Conservation (phyloP, 2,113 vertebrate genomes). For the Oenanthe melanoleuca region DNA sequence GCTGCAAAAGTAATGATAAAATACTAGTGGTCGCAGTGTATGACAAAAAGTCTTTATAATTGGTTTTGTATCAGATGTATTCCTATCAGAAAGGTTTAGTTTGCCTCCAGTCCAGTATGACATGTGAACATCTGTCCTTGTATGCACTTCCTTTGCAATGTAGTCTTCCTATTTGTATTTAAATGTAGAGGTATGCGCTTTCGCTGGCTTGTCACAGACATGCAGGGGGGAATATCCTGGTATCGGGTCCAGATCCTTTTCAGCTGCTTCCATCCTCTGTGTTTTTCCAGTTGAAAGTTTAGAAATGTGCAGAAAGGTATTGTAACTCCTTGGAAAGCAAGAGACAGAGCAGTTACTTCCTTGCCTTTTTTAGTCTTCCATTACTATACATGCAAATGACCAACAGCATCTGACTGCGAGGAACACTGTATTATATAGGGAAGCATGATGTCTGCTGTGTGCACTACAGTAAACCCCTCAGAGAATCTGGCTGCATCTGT, state of each 20-base stretch:
- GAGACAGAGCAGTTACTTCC: not conserved
- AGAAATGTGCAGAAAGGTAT: not conserved
- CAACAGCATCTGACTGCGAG: not conserved
- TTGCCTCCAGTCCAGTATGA: not conserved
- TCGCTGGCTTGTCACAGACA: not conserved
- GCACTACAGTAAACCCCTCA: not conserved
- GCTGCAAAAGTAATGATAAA: not conserved
- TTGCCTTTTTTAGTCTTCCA: not conserved
- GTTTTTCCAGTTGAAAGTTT: not conserved
- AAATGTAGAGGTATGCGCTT: not conserved
- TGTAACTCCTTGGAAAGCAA: not conserved
- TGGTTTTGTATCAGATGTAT: not conserved
- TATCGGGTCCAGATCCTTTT: not conserved
- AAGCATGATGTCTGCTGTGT: not conserved
- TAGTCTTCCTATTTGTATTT: not conserved
- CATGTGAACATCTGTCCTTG: not conserved
- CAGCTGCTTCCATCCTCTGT: not conserved
- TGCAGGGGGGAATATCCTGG: accelerated
- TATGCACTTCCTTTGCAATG: not conserved
- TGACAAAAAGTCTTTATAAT: not conserved
- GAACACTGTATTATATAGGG: not conserved
- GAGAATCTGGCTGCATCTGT: not conserved
- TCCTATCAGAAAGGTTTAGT: not conserved
- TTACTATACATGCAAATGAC: not conserved
- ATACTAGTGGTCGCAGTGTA: not conserved